A percentile compares a stretch with the other conserved stretches of the same genome.
phyloP scores from a whole-genome alignment of 2,888 invertebrate species.

The Drosophila birchii region DNA sequence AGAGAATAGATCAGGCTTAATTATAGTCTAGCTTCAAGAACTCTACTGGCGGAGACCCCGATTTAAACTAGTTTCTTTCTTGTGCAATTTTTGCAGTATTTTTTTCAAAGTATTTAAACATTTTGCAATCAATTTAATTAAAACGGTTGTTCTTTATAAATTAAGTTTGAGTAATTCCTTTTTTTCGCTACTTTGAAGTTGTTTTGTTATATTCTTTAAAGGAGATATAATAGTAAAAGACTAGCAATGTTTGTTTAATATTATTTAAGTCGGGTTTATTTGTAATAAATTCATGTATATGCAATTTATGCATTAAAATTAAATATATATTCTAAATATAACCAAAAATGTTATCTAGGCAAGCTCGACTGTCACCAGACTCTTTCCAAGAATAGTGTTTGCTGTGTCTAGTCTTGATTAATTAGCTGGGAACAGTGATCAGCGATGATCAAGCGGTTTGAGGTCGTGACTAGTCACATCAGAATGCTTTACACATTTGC shows the following conservation, averaged over 20 bases:
- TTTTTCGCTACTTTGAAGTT: neutral
- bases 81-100: slow-evolving; percentile 1
- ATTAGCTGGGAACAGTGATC: slow-evolving; percentile 68
- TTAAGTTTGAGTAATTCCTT: neutral
- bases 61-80: slow-evolving; percentile 9
- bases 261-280: too few relatives aligned
- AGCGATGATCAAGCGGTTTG: slow-evolving; percentile 36
- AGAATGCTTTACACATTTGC: slow-evolving; percentile 44
- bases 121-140: slow-evolving; percentile 8
- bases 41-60: neutral
- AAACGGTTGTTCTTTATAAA: slow-evolving; percentile 1
- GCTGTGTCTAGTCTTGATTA: slow-evolving; percentile 55
- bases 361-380: slow-evolving; percentile 5
- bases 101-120: neutral
- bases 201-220: neutral
- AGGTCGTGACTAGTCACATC: slow-evolving; percentile 35
- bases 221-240: too few relatives aligned
- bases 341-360: neutral
- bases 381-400: slow-evolving; percentile 6
- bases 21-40: slow-evolving; percentile 11
- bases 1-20: slow-evolving; percentile 14
- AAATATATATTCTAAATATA: neutral
- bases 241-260: neutral
- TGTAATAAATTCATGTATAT: too few relatives aligned
- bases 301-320: neutral